phyloP scores from a whole-genome alignment of 2,888 invertebrate species.

The Tanaodytes sp. region DNA sequence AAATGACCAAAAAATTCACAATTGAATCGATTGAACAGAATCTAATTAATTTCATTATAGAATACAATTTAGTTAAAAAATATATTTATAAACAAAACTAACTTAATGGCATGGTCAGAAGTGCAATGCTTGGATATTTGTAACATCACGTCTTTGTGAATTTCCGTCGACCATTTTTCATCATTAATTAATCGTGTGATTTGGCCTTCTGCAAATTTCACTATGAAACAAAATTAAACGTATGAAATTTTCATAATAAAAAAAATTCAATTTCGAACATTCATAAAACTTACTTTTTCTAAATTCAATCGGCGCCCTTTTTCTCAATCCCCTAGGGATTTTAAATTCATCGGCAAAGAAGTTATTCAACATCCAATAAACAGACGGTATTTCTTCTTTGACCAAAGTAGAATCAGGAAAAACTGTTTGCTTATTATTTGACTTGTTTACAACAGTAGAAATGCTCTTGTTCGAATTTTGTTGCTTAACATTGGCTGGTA shows the following conservation, averaged over 20 bases:
- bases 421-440: constrained; percentile 17
- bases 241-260: constrained; percentile 4
- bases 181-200: constrained; percentile 56
- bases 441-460: constrained; percentile 3
- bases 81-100: too few relatives aligned
- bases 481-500: not conserved
- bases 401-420: constrained; percentile 18
- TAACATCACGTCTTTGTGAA: constrained; percentile 57
- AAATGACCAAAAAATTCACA: too few relatives aligned
- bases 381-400: constrained; percentile 27
- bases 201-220: constrained; percentile 58
- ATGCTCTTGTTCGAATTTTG: not conserved
- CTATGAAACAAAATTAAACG: too few relatives aligned
- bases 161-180: constrained; percentile 59
- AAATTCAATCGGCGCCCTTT: constrained; percentile 21
- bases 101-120: constrained; percentile 61
- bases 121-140: constrained; percentile 55
- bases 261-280: not conserved
- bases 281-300: constrained; percentile 28
- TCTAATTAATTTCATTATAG: too few relatives aligned
- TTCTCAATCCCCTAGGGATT: constrained; percentile 19
- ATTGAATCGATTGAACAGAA: too few relatives aligned
- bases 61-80: too few relatives aligned
- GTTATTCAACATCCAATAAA: constrained; percentile 32
- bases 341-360: constrained; percentile 37